Base-by-base conservation (phyloP, 92 coral and sea anemone genomes). In the Epizoanthus illoricatus region DNA sequence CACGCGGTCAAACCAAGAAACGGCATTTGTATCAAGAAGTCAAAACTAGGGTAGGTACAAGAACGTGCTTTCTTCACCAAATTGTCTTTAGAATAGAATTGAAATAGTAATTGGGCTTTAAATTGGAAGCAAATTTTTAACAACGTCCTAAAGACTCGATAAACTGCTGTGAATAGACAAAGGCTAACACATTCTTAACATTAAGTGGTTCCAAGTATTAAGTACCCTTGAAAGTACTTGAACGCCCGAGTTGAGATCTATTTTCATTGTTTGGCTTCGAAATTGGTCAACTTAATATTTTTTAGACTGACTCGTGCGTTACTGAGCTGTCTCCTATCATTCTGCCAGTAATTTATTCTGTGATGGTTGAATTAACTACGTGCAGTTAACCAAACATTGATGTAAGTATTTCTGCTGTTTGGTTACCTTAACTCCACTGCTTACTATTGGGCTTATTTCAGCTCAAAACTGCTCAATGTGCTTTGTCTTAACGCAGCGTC, bases 171-270 rank as follows among this genome's bases (percentile, higher is more conserved):
- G 56, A 52, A 4, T 40, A 62, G 47, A 76, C 81, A 41, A 76
- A 76, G 8, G 24, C 60, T 54, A 74, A 36, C 10, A 65, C 55
- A 45, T 19, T 36, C 43, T 5, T 45, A 16, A 4, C n/a, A 40
- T 74, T 5, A 74, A 74, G 67, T 74, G 60, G 24, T 15, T 5
- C 60, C 7, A 75, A 21, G 40, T 15, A 72, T 20, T 62, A 76
- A 76, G 40, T 59, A 39, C 70, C 58, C 69, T 76, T 40, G 36
- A 61, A 19, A 76, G 19, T 61, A 76, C 81, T 76, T 76, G 57
- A 76, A 61, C 41, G 15, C 10, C 36, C 36, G 16, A 74, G 67
- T 57, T 58, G 16, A 74, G 67, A 39, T 56, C 41, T 41, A 33
- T 61, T n/a, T 54, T 71, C 54, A n/a, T 24, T 5, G 23, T 52